These are phyloP conservation scores for Erpetoichthys calabaricus DNA, from an alignment of 2,797 vertebrate species.

Conservation along the genomic window DNA sequence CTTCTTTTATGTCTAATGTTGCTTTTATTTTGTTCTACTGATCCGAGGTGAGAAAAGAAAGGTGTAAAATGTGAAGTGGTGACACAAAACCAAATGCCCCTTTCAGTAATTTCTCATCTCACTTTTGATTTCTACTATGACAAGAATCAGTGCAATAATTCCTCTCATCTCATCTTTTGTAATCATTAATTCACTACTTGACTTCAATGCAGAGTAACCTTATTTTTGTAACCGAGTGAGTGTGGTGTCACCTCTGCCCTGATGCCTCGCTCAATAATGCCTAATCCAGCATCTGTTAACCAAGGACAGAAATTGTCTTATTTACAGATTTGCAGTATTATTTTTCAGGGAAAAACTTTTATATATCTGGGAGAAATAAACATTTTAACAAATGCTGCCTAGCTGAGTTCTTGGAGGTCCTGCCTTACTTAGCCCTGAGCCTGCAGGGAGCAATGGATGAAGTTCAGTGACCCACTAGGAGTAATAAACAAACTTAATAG, in stretches of 20 bases:
- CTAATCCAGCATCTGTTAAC: no score
- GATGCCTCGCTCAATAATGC: no score
- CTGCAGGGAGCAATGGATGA: background rate
- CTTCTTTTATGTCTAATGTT: no score
- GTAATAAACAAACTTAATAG: no score
- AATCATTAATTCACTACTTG: slow-evolving; percentile 36
- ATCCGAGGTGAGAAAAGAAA: no score
- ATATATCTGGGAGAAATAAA: slow-evolving; percentile 44
- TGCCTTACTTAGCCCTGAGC: background rate
- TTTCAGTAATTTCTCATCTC: no score
- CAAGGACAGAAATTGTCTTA: slow-evolving; percentile 1
- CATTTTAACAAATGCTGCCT: slow-evolving; percentile 39
- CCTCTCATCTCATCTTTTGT: slow-evolving; percentile 40
- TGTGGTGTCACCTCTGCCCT: no score
- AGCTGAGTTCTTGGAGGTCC: background rate
- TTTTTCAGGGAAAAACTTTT: slow-evolving; percentile 44
- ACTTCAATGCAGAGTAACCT: slow-evolving; percentile 41
- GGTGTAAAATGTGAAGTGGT: no score
- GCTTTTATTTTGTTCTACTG: no score
- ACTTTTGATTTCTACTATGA: no score
- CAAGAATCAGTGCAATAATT: slow-evolving; percentile 46
- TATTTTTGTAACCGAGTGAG: slow-evolving; percentile 40
- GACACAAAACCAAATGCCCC: no score
- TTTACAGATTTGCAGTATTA: slow-evolving; percentile 32
- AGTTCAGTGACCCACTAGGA: background rate